Conservation (phyloP, 2,113 vertebrate species). For the Phrynosoma platyrhinos region DNA sequence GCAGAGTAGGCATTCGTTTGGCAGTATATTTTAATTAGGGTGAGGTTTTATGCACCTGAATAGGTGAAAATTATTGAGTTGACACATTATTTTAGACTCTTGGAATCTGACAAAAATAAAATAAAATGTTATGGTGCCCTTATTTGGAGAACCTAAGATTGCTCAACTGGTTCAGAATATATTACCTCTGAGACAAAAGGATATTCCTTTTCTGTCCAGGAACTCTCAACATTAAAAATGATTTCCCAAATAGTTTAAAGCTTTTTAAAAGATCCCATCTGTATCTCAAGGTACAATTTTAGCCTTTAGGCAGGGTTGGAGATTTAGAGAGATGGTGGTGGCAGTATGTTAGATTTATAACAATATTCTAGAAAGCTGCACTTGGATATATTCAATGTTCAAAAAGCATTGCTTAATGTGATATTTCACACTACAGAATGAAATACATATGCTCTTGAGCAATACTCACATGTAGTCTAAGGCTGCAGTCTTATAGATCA, state of each 20-base stretch:
- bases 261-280: neutral
- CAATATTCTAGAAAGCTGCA: neutral
- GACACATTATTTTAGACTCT: neutral
- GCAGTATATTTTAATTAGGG: constrained; percentile 58
- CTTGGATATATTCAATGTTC: neutral
- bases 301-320: neutral
- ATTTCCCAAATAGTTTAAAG: neutral
- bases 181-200: neutral
- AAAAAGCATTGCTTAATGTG: neutral
- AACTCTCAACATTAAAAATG: neutral
- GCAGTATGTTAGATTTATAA: neutral
- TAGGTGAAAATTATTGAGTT: constrained; percentile 39
- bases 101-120: neutral
- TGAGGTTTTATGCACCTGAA: constrained; percentile 7
- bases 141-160: neutral
- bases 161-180: neutral
- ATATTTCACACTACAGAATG: neutral
- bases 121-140: neutral
- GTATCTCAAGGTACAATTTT: neutral
- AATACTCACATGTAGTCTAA: neutral
- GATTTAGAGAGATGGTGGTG: no score
- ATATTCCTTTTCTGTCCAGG: neutral
- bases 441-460: neutral
- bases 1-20: constrained; percentile 60
- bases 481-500: no score